Evolutionary conservation across 2,888 invertebrate genomes (phyloP), one percentile per base, ranked within the genome.

Genomic region (Acanthosepion pharaonis): DNA sequence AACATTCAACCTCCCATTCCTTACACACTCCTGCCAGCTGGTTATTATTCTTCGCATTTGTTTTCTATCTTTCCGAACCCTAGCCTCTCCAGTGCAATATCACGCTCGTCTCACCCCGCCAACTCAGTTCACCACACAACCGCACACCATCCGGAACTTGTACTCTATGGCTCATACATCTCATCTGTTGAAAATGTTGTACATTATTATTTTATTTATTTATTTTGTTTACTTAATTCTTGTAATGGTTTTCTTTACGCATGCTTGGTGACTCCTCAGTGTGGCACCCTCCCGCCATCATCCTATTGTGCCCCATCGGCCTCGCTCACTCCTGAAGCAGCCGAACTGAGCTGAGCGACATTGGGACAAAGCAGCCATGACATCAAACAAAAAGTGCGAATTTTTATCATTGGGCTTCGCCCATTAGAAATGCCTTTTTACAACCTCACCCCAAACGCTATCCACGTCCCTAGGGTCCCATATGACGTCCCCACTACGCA

Each of bases 161-260:
- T 78, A 78, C 78, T 5, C n/a, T 15, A 78, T 78, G 33, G 78
- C 33, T 78, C n/a, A n/a, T n/a, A 18, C 78, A 5, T n/a, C 18
- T 78, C 78, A 33, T 33, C 78, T 78, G 78, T 78, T 78, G 78
- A 78, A 78, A 78, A n/a, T 78, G 78, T 33, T 33, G 33, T 33
- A 33, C 33, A 33, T 33, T 78, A 15, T 78, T 33, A 11, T n/a
- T n/a, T n/a, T 33, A 23, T 15, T n/a, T n/a, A 5, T 33, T 78
- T 78, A n/a, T 33, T 78, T 78, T n/a, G 25, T 64, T 64, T 64
- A n/a, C 33, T 78, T 78, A 15, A 78, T 78, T 78, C 78, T n/a
- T 78, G 78, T n/a, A 78, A 78, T 78, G n/a, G 78, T 78, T 78
- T 78, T 78, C 78, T 78, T 78, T 78, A n/a, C 78, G 78, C 78